Base-by-base conservation (phyloP, 2,888 invertebrate genomes). In the Pachycephus smyrnensis region DNA sequence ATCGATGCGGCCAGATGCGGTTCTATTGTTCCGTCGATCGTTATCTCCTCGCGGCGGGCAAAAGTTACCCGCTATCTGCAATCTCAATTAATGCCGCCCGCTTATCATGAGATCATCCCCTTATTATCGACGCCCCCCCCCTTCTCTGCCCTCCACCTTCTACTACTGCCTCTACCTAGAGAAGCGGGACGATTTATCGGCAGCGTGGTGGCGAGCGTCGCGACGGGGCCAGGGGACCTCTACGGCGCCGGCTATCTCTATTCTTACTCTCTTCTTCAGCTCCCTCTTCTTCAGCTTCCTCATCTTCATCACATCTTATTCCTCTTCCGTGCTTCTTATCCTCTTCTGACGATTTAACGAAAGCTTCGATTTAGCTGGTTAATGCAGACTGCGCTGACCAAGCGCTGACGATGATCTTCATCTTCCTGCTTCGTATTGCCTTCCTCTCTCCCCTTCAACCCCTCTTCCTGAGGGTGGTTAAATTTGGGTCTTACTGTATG, bases 21-120 rank as follows among this genome's bases (percentile, higher is more conserved):
- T 79, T 35, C 73, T 69, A 77, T 76, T 77, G 79, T 79, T 76
- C 79, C 81, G 76, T 73, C 81, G 89, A 89, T 89, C 84, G 84
- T 88, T 89, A 88, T 89, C 89, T 81, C 74, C 81, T 83, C 82
- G 82, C 79, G 80, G 81, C 76, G 77, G 81, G 84, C 85, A 86
- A 87, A 87, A 87, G 85, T 88, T 88, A 85, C 81, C 82, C 81
- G 85, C 80, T 89, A 90, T 90, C 90, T 86, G 82, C 84, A 88
- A 89, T 89, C 89, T 89, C 88, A 89, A 90, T 89, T 90, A 90
- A 90, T 89, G 87, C 83, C 85, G 81, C 84, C 81, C 83, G 82
- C 84, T 89, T 87, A 89, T 89, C 89, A 82, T 81, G 79, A 82
- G 83, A 88, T 89, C 87, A 86, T 88, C 85, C 87, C 86, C 86